A percentile compares a stretch with the other conserved stretches of the same genome.
Evolutionary conservation across 2,797 vertebrate genomes (phyloP).

Genomic region (Oreochromis grahami): DNA sequence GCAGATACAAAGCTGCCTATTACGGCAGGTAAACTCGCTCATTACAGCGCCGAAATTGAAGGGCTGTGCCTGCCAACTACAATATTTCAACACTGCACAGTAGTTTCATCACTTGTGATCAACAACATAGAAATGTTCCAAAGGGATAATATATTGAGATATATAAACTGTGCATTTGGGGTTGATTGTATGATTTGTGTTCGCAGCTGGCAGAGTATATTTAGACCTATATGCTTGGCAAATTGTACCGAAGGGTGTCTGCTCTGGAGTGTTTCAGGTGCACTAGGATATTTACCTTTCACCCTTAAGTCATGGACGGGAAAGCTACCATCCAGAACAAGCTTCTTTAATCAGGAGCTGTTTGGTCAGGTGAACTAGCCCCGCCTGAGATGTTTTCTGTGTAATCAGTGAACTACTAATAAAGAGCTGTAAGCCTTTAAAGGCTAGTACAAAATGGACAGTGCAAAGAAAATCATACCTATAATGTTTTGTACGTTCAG

Average conservation of each 20-base stretch:
- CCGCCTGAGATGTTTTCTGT: slow-evolving; percentile 23
- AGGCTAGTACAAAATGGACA: neutral
- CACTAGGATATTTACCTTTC: slow-evolving; percentile 48
- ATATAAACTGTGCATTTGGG: neutral
- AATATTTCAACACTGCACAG: slow-evolving; percentile 17
- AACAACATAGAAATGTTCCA: slow-evolving; percentile 24
- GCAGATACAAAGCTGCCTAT: slow-evolving; percentile 47
- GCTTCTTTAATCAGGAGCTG: slow-evolving; percentile 54
- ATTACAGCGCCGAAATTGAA: slow-evolving; percentile 58
- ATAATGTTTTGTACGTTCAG: neutral
- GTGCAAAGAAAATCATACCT: neutral
- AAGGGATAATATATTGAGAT: neutral
- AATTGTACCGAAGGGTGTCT: neutral
- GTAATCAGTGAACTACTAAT: slow-evolving; percentile 23
- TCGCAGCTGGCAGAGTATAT: slow-evolving; percentile 34
- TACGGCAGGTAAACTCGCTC: slow-evolving; percentile 59
- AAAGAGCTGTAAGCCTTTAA: slow-evolving; percentile 20
- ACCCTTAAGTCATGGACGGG: neutral
- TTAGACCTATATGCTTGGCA: slow-evolving; percentile 6
- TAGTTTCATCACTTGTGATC: slow-evolving; percentile 23
- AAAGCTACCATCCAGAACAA: slow-evolving; percentile 17
- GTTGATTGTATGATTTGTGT: slow-evolving; percentile 31
- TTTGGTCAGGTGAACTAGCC: slow-evolving; percentile 58
- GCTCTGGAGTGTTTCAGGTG: slow-evolving; percentile 43
- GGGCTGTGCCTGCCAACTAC: slow-evolving; percentile 37